Base-by-base conservation (phyloP, 2,888 invertebrate species). In the Cephus spinipes region DNA sequence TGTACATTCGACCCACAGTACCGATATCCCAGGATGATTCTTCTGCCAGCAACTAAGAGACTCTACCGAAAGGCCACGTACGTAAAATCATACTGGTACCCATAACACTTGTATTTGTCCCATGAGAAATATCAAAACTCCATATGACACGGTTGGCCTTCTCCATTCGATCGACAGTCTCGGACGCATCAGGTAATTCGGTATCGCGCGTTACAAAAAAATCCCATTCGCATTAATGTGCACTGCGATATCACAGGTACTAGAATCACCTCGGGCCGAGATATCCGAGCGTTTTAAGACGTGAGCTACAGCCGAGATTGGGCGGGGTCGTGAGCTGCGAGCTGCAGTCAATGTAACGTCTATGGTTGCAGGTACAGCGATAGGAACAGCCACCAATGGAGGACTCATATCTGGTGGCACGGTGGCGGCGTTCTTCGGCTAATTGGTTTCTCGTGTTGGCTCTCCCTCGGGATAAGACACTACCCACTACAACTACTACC, bases 361-460 rank as follows among this genome's bases (percentile, higher is more conserved):
- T 81, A 80, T 76, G 77, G 80, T 81, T 81, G 82, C 84, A 83
- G 83, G 83, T 82, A 81, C 80, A 80, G 32, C 40, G 86, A 85
- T 85, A 87, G 82, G 73, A 31, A 12, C 78, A 32, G 73, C 74
- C 69, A 55, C 68, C 15, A 73, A 35, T 68, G 73, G 76, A 71
- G 68, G 68, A 73, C 80, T 87, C 86, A 80, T 86, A 86, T 86
- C 86, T 87, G 84, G 82, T 85, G 83, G 85, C 83, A 85, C 87
- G 85, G 85, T 86, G 86, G 86, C 85, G 84, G 84, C 87, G 86
- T 87, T 87, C 87, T 83, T 85, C 84, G 85, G 88, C 90, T 91
- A 91, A 91, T 91, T 91, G 91, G 89, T 91, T 91, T 91, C 90
- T 90, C 90, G 87, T 91, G 91, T 91, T 88, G 85, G 83, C 84